phyloP scores from a whole-genome alignment of 2,888 invertebrate species.

The Beris chalybata region DNA sequence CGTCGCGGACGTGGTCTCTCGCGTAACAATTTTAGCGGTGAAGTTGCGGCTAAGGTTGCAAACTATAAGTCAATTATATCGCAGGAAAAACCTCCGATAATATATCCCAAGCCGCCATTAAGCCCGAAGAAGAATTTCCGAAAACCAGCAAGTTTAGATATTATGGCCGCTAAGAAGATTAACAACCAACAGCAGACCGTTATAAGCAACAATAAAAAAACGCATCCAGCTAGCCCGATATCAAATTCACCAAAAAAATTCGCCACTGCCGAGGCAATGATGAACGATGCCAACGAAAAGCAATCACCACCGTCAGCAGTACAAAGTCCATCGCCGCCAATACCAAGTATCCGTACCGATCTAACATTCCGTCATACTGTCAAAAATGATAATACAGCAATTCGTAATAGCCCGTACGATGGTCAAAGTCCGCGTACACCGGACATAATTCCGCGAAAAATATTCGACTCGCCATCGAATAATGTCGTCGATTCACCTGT shows the following conservation, averaged over 20 bases:
- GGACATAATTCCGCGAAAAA: conserved; percentile 57
- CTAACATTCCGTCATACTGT: conserved; percentile 15
- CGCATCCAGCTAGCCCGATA: conserved; percentile 35
- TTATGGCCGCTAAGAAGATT: conserved; percentile 31
- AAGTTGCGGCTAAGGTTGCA: conserved; percentile 67
- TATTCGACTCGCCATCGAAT: conserved; percentile 38
- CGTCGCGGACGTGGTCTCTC: conserved; percentile 56
- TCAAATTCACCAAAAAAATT: conserved; percentile 36
- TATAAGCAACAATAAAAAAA: conserved; percentile 34
- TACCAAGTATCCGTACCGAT: conserved; percentile 31
- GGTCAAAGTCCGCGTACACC: conserved; percentile 52
- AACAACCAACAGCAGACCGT: conserved; percentile 21
- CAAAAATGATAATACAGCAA: conserved; percentile 38
- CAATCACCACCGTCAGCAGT: conserved; percentile 25
- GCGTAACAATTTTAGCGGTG: conserved; percentile 56
- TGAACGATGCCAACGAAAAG: conserved; percentile 32
- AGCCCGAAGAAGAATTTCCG: conserved; percentile 45
- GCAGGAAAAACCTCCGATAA: conserved; percentile 60
- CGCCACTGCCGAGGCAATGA: conserved; percentile 36
- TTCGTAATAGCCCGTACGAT: conserved; percentile 20
- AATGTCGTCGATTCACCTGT: conserved; percentile 48
- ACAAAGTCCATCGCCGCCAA: conserved; percentile 14
- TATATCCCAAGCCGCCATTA: conserved; percentile 58
- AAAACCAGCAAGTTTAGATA: conserved; percentile 42
- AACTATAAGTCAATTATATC: conserved; percentile 66